A percentile compares a stretch with the other conserved stretches of the same genome.
These are phyloP conservation scores for Plutella xylostella DNA, from an alignment of 2,888 invertebrate species.

Conservation along the genomic window DNA sequence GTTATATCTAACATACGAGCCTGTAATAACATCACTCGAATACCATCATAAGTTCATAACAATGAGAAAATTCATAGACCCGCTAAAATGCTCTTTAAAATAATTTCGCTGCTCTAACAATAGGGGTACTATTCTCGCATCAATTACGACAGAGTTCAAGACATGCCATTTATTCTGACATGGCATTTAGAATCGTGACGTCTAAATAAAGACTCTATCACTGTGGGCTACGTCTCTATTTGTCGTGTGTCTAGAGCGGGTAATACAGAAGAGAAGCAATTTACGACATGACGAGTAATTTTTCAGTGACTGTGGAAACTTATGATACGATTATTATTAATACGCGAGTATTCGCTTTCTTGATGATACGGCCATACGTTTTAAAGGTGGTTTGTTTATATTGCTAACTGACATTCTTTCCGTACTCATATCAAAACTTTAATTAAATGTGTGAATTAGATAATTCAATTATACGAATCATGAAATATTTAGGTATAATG, in stretches of 20 bases:
- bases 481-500: too few relatives aligned
- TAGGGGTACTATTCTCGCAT: conserved; percentile 7
- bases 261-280: conserved; percentile 16
- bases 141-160: conserved; percentile 11
- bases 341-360: too few relatives aligned
- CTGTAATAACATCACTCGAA: conserved; percentile 1
- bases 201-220: conserved; percentile 32
- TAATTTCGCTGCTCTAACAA: conserved; percentile 1
- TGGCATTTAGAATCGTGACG: conserved; percentile 24
- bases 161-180: conserved; percentile 38
- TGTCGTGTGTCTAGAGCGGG: conserved; percentile 23
- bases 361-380: too few relatives aligned
- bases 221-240: conserved; percentile 38
- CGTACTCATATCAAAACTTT: too few relatives aligned
- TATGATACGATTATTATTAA: background rate
- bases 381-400: too few relatives aligned
- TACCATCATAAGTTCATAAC: conserved; percentile 13
- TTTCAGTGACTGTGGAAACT: conserved; percentile 24
- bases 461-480: too few relatives aligned
- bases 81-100: background rate
- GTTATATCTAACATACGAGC: conserved; percentile 17
- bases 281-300: conserved; percentile 22
- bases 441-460: too few relatives aligned
- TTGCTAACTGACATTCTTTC: too few relatives aligned
- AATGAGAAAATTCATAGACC: conserved; percentile 22